Evolutionary conservation across 2,797 vertebrate species (phyloP), one percentile per base, ranked within the genome.

Genomic region (Botia kubotai): DNA sequence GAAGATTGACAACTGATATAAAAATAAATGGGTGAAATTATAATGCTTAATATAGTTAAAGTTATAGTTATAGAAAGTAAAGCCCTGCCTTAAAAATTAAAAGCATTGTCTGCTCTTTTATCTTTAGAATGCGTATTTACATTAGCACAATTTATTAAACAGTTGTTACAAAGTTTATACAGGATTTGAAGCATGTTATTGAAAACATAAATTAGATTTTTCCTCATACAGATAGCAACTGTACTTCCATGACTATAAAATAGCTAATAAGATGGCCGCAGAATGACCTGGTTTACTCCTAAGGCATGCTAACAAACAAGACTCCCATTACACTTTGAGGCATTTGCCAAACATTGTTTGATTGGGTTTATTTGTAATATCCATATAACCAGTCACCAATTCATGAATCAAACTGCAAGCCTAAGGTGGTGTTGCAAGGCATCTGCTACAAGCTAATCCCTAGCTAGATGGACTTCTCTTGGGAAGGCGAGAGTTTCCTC

Each of bases 341-440:
- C 57, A 7, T 57, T 74, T 16, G 16, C 17, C 36, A 48, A 13
- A 48, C 71, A 73, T 48, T 57, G 2, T 13, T 17, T 46, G 74
- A 77, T 77, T 84, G 36, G 50, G 65, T 74, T 46, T 13, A 78
- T 72, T 17, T 83, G 71, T 52, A 70, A 80, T 39, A 73, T 33
- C 16, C 29, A 50, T 43, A 53, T 58, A 26, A 43, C 76, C 63
- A 21, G 48, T 58, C 53, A 36, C 50, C 57, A 85, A 75, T 19
- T 53, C 23, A 29, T 68, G 43, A 70, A 77, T 80, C 80, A 77
- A 83, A 74, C 55, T 53, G n/a, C 17, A 52, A 11, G 75, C 66
- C 66, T 71, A 67, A 58, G 52, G 71, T 39, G 53, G 72, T 70
- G 60, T 29, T 80, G 79, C 82, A 82, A 80, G 66, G 21, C 82